Conservation (phyloP, 2,888 invertebrate species). For the Rosalia funebris region DNA sequence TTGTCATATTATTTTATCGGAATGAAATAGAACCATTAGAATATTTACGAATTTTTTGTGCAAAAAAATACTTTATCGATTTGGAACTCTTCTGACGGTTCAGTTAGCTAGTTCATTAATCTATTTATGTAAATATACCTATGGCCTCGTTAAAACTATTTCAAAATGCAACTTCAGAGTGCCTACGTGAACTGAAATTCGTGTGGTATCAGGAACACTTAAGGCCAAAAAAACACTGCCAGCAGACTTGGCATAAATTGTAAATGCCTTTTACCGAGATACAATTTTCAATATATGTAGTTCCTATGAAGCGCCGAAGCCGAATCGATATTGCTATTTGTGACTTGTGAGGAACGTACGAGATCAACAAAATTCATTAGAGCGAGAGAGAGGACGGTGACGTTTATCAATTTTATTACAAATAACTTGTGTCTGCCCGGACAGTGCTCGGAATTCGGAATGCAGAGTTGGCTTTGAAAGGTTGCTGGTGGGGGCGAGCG, state of each 20-base stretch:
- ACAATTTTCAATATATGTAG: conserved; percentile 3
- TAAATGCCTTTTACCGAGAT: not conserved
- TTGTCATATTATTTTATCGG: no score
- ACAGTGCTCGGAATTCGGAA: conserved; percentile 21
- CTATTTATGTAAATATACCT: no score
- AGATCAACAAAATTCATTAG: conserved; percentile 38
- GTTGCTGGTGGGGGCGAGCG: conserved; percentile 6
- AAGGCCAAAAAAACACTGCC: no score
- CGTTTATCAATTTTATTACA: conserved; percentile 35
- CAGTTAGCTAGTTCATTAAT: no score
- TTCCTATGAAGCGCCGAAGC: conserved; percentile 10
- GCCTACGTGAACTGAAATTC: no score
- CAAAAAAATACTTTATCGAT: no score
- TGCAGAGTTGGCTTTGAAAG: conserved; percentile 40
- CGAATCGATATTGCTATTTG: conserved; percentile 23
- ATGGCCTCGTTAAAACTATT: no score
- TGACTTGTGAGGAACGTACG: conserved; percentile 16
- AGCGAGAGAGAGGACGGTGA: conserved; percentile 31
- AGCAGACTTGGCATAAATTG: not conserved
- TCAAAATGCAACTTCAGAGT: no score
- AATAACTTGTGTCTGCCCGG: conserved; percentile 37
- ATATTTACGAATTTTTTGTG: no score
- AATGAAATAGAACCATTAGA: no score
- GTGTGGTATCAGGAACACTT: no score
- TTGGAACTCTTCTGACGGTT: no score